These are phyloP conservation scores for Aleiodes sp. DNA, from an alignment of 1,140 invertebrate species.

Conservation along the genomic window DNA sequence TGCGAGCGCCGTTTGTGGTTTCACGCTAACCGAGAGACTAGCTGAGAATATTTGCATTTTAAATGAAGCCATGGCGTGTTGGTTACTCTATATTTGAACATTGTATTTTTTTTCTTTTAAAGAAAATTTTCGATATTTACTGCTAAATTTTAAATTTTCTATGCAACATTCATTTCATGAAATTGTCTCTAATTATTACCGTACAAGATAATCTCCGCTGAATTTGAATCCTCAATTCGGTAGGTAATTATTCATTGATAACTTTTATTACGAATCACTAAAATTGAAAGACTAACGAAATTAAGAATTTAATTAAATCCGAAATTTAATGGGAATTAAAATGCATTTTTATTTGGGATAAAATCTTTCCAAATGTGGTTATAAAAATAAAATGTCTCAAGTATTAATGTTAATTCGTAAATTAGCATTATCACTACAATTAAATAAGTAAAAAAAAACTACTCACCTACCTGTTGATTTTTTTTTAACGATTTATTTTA, in stretches of 20 bases:
- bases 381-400: background rate
- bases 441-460: background rate
- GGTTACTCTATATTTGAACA: constrained; percentile 48
- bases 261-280: no score
- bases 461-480: constrained; percentile 10
- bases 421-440: background rate
- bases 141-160: background rate
- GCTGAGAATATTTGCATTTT: constrained; percentile 64
- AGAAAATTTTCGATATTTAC: constrained; percentile 61
- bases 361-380: background rate
- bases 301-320: no score
- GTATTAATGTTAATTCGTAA: background rate
- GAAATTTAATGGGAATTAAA: no score
- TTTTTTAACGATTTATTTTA: background rate
- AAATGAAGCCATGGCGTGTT: constrained; percentile 66
- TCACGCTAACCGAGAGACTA: constrained; percentile 53
- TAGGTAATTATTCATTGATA: no score
- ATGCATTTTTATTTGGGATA: no score
- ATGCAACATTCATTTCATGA: background rate
- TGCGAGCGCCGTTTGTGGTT: constrained; percentile 44
- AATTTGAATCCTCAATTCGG: no score
- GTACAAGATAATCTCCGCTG: no score
- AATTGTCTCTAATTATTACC: no score
- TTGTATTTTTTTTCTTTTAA: constrained; percentile 57
- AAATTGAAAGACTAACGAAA: no score